Evolutionary conservation across 1,140 invertebrate genomes (phyloP).

Genomic region (Euborellia annulipes): DNA sequence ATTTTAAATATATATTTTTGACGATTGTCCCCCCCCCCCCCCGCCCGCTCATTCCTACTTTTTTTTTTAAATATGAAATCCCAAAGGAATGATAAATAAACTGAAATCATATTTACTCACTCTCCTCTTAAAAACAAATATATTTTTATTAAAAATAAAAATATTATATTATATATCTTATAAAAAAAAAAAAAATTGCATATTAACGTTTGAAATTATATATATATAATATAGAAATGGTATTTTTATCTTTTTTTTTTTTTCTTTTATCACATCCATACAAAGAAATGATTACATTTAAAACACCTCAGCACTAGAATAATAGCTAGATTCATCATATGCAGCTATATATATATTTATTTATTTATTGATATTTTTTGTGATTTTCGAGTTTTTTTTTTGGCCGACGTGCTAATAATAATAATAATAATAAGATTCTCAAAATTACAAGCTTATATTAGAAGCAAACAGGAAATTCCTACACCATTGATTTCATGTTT

Average conservation of each 20-base stretch:
- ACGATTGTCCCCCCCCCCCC: background rate
- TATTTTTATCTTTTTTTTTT: no score
- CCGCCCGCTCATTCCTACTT: background rate
- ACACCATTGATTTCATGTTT: slow-evolving; percentile 7
- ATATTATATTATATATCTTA: no score
- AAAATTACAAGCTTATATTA: background rate
- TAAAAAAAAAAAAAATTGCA: slow-evolving; percentile 2
- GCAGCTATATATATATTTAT: background rate
- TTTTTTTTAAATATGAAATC: background rate
- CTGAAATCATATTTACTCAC: no score
- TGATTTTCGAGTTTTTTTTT: no score
- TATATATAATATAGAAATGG: background rate
- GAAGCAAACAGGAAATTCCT: slow-evolving; percentile 6
- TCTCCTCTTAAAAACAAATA: background rate
- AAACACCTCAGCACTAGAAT: background rate
- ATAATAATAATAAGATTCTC: no score
- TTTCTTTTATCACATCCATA: no score
- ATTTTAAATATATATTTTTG: background rate
- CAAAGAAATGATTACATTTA: no score
- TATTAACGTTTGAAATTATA: background rate
- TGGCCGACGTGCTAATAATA: no score
- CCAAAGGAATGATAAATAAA: background rate
- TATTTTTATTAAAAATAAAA: background rate
- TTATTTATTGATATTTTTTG: no score
- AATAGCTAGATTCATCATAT: no score